Evolutionary conservation across 2,888 invertebrate species (phyloP).

Genomic region (Pegoplata infirma): DNA sequence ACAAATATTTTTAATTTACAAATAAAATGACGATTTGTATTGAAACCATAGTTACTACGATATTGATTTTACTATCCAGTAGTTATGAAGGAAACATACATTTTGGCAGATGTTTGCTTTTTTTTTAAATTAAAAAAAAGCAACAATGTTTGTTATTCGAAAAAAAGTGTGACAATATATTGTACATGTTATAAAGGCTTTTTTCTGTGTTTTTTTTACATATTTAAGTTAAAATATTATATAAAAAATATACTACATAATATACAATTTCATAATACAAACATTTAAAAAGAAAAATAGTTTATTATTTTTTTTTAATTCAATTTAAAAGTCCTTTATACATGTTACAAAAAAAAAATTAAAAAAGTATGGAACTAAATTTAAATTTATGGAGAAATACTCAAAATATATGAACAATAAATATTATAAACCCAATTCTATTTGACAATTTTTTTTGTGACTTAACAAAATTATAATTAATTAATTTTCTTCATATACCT

Average conservation of each 20-base stretch:
- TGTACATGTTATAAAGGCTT: not conserved
- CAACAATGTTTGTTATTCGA: not conserved
- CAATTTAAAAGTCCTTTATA: not conserved
- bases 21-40: not conserved
- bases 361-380: not conserved
- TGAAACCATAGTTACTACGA: not conserved
- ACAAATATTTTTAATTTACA: too few species aligned
- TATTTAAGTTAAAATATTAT: not conserved
- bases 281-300: not conserved
- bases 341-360: constrained; percentile 1
- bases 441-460: too few species aligned
- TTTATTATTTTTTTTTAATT: too few species aligned
- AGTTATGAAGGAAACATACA: not conserved
- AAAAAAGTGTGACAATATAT: not conserved
- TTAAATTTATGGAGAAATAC: too few species aligned
- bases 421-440: too few species aligned
- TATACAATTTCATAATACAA: not conserved
- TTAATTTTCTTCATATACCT: too few species aligned
- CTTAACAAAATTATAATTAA: too few species aligned
- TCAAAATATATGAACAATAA: not conserved
- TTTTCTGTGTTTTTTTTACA: not conserved
- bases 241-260: not conserved
- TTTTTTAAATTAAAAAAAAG: not conserved
- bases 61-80: not conserved
- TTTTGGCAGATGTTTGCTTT: not conserved